A percentile compares a stretch with the other conserved stretches of the same genome.
These are phyloP conservation scores for Bhutanitis thaidina DNA, from an alignment of 2,888 invertebrate species.

Conservation along the genomic window DNA sequence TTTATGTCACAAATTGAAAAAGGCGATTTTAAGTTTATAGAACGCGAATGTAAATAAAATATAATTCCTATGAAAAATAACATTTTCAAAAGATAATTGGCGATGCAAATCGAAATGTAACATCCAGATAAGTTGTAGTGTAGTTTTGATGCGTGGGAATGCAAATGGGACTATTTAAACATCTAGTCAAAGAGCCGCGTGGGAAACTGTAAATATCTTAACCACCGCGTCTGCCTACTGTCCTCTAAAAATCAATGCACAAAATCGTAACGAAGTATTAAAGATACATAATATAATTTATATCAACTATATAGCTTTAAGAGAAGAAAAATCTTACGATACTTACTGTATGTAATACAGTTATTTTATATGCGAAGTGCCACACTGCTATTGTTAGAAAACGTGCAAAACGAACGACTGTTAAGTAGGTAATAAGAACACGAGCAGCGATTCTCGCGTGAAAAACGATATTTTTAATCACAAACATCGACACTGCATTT, in stretches of 20 bases:
- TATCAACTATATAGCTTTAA: constrained; percentile 71
- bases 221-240: constrained; percentile 34
- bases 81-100: not conserved
- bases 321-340: constrained; percentile 54
- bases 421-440: constrained; percentile 12
- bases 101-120: not conserved
- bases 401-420: constrained; percentile 20
- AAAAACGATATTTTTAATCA: constrained; percentile 15
- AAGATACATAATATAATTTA: constrained; percentile 62
- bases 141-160: constrained; percentile 13
- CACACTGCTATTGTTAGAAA: constrained; percentile 45
- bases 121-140: not conserved
- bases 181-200: constrained; percentile 57
- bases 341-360: constrained; percentile 69
- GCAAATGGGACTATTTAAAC: constrained; percentile 27
- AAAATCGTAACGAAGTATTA: constrained; percentile 60
- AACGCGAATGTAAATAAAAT: no score
- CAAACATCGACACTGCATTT: constrained; percentile 15
- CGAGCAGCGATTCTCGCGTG: constrained; percentile 13
- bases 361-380: constrained; percentile 53
- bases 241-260: constrained; percentile 52
- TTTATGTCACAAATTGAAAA: no score
- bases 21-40: no score
- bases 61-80: no score
- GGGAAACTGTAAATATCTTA: constrained; percentile 46